Evolutionary conservation across 2,113 vertebrate genomes (phyloP).

Genomic region (Budorcas taxicolor): DNA sequence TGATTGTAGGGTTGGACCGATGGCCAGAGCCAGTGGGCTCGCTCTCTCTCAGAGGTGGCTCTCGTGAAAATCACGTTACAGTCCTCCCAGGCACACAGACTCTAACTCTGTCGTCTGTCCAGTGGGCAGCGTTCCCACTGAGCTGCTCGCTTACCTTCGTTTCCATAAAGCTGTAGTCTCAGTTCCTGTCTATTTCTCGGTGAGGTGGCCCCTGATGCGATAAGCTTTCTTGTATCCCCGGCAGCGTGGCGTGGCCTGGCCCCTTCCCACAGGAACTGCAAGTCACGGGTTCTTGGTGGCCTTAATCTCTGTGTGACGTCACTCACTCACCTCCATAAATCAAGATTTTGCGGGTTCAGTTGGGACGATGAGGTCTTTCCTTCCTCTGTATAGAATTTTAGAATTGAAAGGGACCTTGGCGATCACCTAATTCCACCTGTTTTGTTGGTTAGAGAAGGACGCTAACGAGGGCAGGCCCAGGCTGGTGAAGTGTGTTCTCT

Average conservation of each 20-base stretch:
- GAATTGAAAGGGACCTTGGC: background rate
- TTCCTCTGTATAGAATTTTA: fast-evolving
- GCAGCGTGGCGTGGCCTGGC: fast-evolving
- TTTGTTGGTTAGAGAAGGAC: background rate
- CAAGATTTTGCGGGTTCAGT: fast-evolving
- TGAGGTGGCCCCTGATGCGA: fast-evolving
- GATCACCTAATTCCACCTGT: background rate
- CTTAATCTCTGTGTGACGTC: background rate
- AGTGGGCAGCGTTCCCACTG: fast-evolving
- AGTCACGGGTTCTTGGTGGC: background rate
- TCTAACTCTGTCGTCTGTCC: background rate
- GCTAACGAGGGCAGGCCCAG: no score
- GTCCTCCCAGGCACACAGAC: background rate
- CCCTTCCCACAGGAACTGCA: background rate
- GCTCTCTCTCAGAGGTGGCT: background rate
- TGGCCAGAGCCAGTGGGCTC: fast-evolving
- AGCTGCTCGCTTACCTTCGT: fast-evolving
- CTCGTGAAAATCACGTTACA: fast-evolving
- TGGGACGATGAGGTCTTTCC: background rate
- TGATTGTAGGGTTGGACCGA: fast-evolving
- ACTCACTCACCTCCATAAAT: background rate
- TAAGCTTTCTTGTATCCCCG: background rate
- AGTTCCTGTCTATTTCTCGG: fast-evolving
- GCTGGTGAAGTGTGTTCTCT: background rate
- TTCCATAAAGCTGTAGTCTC: background rate